phyloP scores from a whole-genome alignment of 2,888 invertebrate species.

The Chalcosyrphus nemorum region DNA sequence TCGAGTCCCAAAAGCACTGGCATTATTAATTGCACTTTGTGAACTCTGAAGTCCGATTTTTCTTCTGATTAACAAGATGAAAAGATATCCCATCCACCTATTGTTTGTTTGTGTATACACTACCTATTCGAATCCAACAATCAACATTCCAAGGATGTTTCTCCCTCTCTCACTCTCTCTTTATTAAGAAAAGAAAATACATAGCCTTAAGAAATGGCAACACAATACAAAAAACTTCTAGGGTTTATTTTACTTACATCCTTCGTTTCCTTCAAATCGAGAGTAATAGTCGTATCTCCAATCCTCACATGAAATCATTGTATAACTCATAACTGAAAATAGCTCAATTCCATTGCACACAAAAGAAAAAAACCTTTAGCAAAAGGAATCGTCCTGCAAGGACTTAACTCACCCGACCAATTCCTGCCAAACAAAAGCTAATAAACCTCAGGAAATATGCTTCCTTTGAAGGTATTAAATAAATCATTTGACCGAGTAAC shows the following conservation, averaged over 20 bases:
- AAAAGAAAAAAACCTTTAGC: not conserved
- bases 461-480: constrained; percentile 48
- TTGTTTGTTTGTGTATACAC: constrained; percentile 20
- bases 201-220: constrained; percentile 20
- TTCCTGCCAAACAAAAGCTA: constrained; percentile 22
- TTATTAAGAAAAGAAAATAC: not conserved
- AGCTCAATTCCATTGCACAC: constrained; percentile 42
- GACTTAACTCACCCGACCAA: not conserved
- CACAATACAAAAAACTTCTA: constrained; percentile 9
- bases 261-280: not conserved
- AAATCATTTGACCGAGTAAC: constrained; percentile 50
- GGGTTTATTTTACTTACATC: not conserved
- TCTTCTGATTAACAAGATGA: constrained; percentile 45
- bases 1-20: not conserved
- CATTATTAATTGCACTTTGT: constrained; percentile 6
- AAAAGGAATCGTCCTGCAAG: constrained; percentile 36
- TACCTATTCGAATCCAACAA: not conserved
- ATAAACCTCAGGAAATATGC: constrained; percentile 49
- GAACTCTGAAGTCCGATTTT: not conserved
- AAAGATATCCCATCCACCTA: constrained; percentile 37
- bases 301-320: not conserved
- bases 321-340: constrained; percentile 20
- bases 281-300: constrained; percentile 7
- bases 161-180: not conserved
- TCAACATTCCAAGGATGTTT: constrained; percentile 43